Base-by-base conservation (phyloP, 2,888 invertebrate genomes). In the Drosophila infuscata region DNA sequence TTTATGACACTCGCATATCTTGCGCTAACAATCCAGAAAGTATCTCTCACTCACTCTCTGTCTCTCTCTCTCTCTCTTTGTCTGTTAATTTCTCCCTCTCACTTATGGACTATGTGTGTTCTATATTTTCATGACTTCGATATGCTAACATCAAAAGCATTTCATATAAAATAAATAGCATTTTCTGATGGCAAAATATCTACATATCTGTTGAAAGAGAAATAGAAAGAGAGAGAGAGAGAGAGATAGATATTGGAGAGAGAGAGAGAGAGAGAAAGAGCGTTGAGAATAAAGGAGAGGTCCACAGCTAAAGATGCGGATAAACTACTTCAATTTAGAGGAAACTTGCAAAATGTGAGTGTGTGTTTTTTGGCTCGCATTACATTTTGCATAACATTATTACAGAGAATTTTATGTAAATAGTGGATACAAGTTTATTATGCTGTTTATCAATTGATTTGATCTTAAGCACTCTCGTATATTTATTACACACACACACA, bases 401-500 rank as follows among this genome's bases (percentile, higher is more conserved):
- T 83, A 73, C 59, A 74, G 82, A 74, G 81, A 82, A 71, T 87
- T 86, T 75, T 87, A 87, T 87, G 88, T 81, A 84, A 87, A 87
- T 89, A 86, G 82, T 84, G 74, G 79, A 86, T 84, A 84, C 83
- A 87, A 87, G 89, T 87, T 87, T 87, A 87, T 87, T 87, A 87
- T 81, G 77, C 87, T 87, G 77, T 79, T 87, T 89, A 87, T 87
- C 89, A 87, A 87, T 89, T 87, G 86, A 87, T 89, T 89, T 84
- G 89, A 89, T 87, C 86, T 87, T 87, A 83, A 89, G 89, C 81
- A 87, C 86, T 81, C 82, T 89, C 73, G 84, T 81, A 81, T 89
- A 89, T 89, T 89, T 87, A 89, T 86, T 81, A 63, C 74, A 75
- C 66, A 74, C 73, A 77, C 72, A 61, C 57, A 70, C 38, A 65